Evolutionary conservation across 2,113 vertebrate genomes (phyloP).

Genomic region (Philantomba maxwellii): DNA sequence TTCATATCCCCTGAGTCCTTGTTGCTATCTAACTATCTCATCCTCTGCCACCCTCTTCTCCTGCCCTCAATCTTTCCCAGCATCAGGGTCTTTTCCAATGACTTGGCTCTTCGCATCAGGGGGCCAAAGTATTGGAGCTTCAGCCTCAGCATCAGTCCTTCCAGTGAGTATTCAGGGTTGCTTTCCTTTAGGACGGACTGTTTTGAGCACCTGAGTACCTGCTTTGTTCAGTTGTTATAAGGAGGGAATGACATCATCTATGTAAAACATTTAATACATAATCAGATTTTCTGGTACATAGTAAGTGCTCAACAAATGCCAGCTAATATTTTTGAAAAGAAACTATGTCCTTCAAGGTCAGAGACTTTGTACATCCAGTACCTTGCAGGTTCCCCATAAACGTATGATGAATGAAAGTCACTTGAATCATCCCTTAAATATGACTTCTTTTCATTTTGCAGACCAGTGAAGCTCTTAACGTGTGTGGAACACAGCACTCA

Average conservation of each 20-base stretch:
- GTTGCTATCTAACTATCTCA: not conserved
- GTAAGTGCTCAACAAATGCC: not conserved
- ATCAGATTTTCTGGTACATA: not conserved
- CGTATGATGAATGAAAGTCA: not conserved
- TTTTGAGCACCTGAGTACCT: not conserved
- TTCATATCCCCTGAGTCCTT: not conserved
- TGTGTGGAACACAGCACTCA: slow-evolving; percentile 77
- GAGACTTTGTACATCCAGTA: not conserved
- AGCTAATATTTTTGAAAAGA: not conserved
- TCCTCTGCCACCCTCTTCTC: not conserved
- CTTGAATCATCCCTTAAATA: not conserved
- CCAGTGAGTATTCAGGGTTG: not conserved
- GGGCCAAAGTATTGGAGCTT: not conserved
- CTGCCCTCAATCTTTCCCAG: not conserved
- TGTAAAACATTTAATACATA: not conserved
- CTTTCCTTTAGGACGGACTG: not conserved
- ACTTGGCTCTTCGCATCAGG: not conserved
- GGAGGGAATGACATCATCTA: not conserved
- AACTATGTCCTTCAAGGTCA: not conserved
- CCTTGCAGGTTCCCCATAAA: not conserved
- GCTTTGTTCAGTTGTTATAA: not conserved
- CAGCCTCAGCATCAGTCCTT: not conserved
- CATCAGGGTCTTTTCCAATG: not conserved
- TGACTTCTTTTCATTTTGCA: slow-evolving; percentile 48
- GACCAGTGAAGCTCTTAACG: slow-evolving; percentile 76